Base-by-base conservation (phyloP, 2,888 invertebrate genomes). In the Carpatolechia fugitivella region DNA sequence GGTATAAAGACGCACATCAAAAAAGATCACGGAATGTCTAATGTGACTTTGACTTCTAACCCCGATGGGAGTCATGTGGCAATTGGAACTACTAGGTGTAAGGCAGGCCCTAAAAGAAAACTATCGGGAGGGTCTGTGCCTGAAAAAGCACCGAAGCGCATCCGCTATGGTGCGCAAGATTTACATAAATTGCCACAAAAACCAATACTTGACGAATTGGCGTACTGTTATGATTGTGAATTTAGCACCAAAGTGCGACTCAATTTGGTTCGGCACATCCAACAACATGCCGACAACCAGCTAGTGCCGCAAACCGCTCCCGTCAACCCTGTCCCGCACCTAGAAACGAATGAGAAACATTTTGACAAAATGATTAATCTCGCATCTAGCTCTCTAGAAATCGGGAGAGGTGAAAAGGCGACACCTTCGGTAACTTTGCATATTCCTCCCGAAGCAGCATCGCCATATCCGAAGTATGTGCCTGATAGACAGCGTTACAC, bases 341-440 rank as follows among this genome's bases (percentile, higher is more conserved):
- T 96, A 35, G 94, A 94, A 63, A 93, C 93, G 38, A 94, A 94
- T 61, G 95, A 96, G 71, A 93, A 92, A 63, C 95, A 96, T 91
- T 96, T 96, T 70, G 96, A 96, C 75, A 95, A 94, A 75, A 96
- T 96, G 96, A 91, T 94, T 0, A 96, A 96, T 75, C 89, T 96
- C 14, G 96, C 96, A 0, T 93, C 94, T n/a, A 95, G 94, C 63
- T 95, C 93, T 10, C 64, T 78, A 14, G 62, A 61, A 0, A 65
- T 66, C 1, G 82, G 71, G 57, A 63, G 55, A 16, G 58, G 62
- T 8, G 78, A 77, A 3, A 76, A 70, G 52, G 56, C 66, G 13
- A 41, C 54, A 0, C 47, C 63, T 0, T 53, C 60, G 0, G 60
- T 60, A 5, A 59, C 65, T 1, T 35, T 60, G 10, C 50, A 64